Percentiles rank a stretch among this genome's conserved stretches.
These are phyloP conservation scores for Crenuchus spilurus DNA, from an alignment of 2,797 vertebrate species.

Conservation along the genomic window DNA sequence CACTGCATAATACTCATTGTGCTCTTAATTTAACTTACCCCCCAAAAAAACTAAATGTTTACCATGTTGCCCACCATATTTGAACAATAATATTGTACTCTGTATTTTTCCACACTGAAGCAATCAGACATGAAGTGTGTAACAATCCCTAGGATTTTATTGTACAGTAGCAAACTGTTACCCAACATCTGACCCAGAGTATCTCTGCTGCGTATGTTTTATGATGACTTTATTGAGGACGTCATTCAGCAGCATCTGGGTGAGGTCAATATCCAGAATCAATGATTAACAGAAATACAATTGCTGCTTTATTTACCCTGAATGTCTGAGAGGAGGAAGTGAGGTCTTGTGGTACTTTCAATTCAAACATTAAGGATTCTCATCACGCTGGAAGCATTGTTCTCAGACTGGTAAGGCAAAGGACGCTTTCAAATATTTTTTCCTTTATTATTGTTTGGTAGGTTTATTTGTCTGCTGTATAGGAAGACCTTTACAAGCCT, in stretches of 20 bases:
- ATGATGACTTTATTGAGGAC: slow-evolving; percentile 26
- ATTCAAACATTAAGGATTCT: not conserved
- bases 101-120: not conserved
- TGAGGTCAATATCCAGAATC: slow-evolving; percentile 1
- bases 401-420: slow-evolving; percentile 6
- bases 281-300: slow-evolving; percentile 47
- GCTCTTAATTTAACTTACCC: no score
- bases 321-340: slow-evolving; percentile 23
- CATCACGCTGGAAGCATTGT: not conserved
- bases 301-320: slow-evolving; percentile 21
- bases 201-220: not conserved
- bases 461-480: no score
- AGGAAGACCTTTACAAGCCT: no score
- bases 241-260: slow-evolving; percentile 10
- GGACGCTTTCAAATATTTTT: no score
- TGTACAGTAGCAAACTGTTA: not conserved
- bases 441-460: no score
- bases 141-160: not conserved
- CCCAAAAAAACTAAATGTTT: no score
- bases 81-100: no score
- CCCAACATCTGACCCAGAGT: not conserved
- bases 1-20: no score
- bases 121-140: no score
- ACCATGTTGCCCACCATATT: no score
- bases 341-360: not conserved